Evolutionary conservation across 2,797 vertebrate genomes (phyloP), one percentile per base, ranked within the genome.

Genomic region (Denticeps clupeoides): DNA sequence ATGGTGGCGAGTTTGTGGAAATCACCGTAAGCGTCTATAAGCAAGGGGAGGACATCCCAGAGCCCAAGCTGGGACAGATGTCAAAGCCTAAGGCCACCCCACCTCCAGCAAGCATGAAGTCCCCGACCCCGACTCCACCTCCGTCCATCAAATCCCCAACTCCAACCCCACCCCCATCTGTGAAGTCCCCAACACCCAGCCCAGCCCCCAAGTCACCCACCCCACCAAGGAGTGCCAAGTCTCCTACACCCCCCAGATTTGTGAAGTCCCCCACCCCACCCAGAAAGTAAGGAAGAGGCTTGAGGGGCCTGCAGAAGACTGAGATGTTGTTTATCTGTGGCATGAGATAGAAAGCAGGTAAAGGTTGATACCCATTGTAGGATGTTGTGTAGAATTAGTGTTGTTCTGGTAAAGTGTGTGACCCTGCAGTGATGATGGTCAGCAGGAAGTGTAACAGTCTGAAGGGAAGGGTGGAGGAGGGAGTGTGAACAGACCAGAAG

Each of bases 21-120:
- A 83, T 99, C 73, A 99, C 94, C 2, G 81, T 99, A 65, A 97
- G 94, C 28, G 94, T 99, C 50, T 99, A 96, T 77, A 87, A 75
- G 68, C 87, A 89, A 0, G 94, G 93, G 1, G 93, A 97, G 65
- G 61, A 83, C 38, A 62, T 91, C 51, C 94, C 92, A 0, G 90
- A 92, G 47, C 47, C 79, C 38, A 83, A 83, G 59, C 55, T 82
- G 67, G 82, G 79, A 38, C 77, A 78, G 11, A 66, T 51, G 64
- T 69, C 76, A 63, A 82, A 81, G 60, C 33, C 79, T 3, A 72
- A 70, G 58, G 74, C 65, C 67, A 71, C 3, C 69, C 81, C 1
- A 10, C 28, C 35, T 1, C 19, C 45, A 13, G 31, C 51, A 26
- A 25, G 60, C 2, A 5, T 44, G 7, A 67, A 67, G 49, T 58